Evolutionary conservation across 2,888 invertebrate species (phyloP).

Genomic region (Drosophila greeni): DNA sequence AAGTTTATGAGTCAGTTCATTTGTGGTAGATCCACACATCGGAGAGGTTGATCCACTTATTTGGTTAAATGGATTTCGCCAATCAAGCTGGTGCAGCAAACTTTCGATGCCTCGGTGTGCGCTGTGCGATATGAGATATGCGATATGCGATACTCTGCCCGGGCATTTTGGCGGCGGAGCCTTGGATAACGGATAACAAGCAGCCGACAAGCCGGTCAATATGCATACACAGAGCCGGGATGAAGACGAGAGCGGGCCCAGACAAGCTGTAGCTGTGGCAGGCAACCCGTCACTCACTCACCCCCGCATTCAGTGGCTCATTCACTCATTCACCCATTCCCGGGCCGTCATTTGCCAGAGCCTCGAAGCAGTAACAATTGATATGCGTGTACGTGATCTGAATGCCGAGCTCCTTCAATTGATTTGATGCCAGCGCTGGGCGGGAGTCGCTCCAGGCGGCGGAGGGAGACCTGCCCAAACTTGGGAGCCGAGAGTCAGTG

Average conservation of each 20-base stretch:
- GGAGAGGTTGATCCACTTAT: constrained; percentile 11
- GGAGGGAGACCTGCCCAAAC: constrained; percentile 6
- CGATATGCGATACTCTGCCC: not conserved
- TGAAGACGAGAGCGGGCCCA: constrained; percentile 6
- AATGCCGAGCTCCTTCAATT: constrained; percentile 51
- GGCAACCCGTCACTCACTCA: constrained; percentile 64
- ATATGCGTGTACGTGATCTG: constrained; percentile 70
- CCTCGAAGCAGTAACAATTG: constrained; percentile 69
- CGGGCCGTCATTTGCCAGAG: constrained; percentile 62
- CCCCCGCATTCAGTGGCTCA: constrained; percentile 33
- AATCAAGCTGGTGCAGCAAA: constrained; percentile 13
- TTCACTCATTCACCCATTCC: constrained; percentile 27
- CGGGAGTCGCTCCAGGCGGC: constrained; percentile 16
- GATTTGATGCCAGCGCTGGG: constrained; percentile 60
- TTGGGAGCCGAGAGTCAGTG: constrained; percentile 7
- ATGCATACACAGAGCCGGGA: constrained; percentile 19
- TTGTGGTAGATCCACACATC: constrained; percentile 4
- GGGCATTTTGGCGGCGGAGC: not conserved
- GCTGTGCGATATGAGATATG: not conserved
- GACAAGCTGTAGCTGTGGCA: constrained; percentile 33
- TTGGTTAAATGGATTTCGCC: constrained; percentile 9
- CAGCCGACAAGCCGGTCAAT: constrained; percentile 22
- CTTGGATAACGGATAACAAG: constrained; percentile 14
- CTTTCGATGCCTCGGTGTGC: constrained; percentile 1
- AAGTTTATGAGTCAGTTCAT: constrained; percentile 10